Percentiles rank a stretch among this genome's conserved stretches.
Evolutionary conservation across 2,797 vertebrate genomes (phyloP).

Genomic region (Huso huso): DNA sequence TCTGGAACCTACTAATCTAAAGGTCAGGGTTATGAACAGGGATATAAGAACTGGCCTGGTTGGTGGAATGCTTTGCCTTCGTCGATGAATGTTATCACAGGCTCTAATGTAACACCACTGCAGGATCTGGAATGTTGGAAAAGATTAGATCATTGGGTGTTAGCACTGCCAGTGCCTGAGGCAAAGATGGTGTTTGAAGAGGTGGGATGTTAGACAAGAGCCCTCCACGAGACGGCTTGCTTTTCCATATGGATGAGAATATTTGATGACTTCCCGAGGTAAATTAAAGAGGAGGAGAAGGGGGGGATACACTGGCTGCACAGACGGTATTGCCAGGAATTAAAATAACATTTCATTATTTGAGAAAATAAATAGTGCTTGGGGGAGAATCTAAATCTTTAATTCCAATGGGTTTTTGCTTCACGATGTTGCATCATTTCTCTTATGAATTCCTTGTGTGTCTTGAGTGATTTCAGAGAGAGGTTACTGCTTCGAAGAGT

Average conservation of each 20-base stretch:
- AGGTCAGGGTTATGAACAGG: too few species aligned
- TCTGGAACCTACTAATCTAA: too few species aligned
- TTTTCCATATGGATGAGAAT: neutral
- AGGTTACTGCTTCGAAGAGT: neutral
- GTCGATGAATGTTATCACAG: neutral
- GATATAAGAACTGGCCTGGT: neutral
- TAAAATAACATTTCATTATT: slow-evolving; percentile 2
- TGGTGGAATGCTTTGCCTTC: neutral
- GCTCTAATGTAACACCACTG: neutral
- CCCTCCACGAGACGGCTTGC: neutral
- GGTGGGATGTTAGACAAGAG: neutral
- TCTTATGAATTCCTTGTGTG: slow-evolving; percentile 46
- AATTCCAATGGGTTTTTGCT: slow-evolving; percentile 51
- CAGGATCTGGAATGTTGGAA: neutral
- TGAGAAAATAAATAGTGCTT: slow-evolving; percentile 15
- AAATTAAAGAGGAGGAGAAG: neutral
- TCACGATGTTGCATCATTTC: slow-evolving; percentile 52
- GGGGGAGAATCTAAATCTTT: slow-evolving; percentile 40
- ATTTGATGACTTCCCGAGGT: neutral
- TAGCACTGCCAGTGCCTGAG: neutral
- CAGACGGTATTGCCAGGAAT: too few species aligned
- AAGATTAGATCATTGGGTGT: slow-evolving; percentile 1
- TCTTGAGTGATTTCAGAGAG: slow-evolving; percentile 14
- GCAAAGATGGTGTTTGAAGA: neutral
- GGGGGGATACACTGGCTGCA: neutral